Conservation (phyloP, 2,888 invertebrate species). For the Steinernema hermaphroditum region DNA sequence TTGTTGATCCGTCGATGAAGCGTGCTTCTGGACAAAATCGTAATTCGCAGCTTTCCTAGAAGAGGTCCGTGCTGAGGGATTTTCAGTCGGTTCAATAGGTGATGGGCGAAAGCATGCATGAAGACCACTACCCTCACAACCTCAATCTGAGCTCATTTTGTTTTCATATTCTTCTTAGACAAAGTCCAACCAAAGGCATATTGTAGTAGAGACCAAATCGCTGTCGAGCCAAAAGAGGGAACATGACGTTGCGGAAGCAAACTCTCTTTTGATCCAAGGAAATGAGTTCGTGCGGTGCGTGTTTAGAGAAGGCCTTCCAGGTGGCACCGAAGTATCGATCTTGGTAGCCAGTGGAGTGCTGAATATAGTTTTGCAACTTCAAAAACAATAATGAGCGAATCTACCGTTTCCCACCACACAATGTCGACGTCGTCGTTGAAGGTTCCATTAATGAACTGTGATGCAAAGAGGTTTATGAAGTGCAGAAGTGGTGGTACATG, state of each 20-base stretch:
- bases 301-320: slow-evolving; percentile 84
- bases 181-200: slow-evolving; percentile 81
- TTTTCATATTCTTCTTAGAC: no score
- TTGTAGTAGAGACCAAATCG: slow-evolving; percentile 95
- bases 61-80: slow-evolving; percentile 71
- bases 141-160: slow-evolving; percentile 77
- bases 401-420: slow-evolving; percentile 86
- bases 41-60: slow-evolving; percentile 72
- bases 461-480: slow-evolving; percentile 91
- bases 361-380: slow-evolving; percentile 42
- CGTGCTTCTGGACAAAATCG: slow-evolving; percentile 83
- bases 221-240: slow-evolving; percentile 91
- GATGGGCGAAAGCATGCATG: slow-evolving; percentile 88
- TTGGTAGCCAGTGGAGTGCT: slow-evolving; percentile 52
- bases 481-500: slow-evolving; percentile 94
- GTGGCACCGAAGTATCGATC: slow-evolving; percentile 76
- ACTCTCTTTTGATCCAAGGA: slow-evolving; percentile 77
- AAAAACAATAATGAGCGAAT: slow-evolving; percentile 25
- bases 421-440: slow-evolving; percentile 75
- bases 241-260: slow-evolving; percentile 86
- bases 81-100: slow-evolving; percentile 80
- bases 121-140: slow-evolving; percentile 88
- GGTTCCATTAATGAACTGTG: slow-evolving; percentile 82
- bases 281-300: slow-evolving; percentile 85
- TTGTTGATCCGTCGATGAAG: slow-evolving; percentile 86